Base-by-base conservation (phyloP, 2,113 vertebrate genomes). In the Halcyon malimbica region DNA sequence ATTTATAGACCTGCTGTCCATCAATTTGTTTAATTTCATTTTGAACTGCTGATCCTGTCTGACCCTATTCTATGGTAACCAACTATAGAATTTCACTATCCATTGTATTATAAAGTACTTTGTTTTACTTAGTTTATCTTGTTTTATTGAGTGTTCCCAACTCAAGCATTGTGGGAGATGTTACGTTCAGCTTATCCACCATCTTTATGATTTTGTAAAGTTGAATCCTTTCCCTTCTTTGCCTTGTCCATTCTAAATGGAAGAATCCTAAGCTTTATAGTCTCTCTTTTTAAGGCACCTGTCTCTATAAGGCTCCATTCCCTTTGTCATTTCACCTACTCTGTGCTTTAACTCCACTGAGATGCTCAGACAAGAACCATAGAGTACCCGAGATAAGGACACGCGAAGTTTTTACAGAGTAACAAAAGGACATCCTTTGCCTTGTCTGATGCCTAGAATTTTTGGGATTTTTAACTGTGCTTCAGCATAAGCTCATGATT, bases 21-120 rank as follows among this genome's bases (percentile, higher is more conserved):
- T 89, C 89, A 94, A 63, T 73, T 83, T 86, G 60, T 86, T 95
- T 92, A 86, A 95, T 93, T 94, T 94, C 7, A 70, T 5, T 80
- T 70, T 86, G 86, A 92, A 92, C 71, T 94, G 82, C 81, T 83
- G 68, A 37, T 86, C 63, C 59, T 93, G 37, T 90, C 86, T 92
- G 28, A 12, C 37, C 79, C 25, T 70, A 19, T 56, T 77, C n/a
- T 42, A 8, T 53, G 44, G 54, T 54, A 83, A 60, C 26, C 51
- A 76, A 60, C 13, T 75, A 7, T 31, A 79, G 41, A 86, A 69
- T 77, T 94, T 89, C 64, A 35, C 54, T 50, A 28, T 9, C 2
- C 2, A 29, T 37, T 80, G 5, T 50, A 54, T 48, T 26, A 83
- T 73, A 79, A 80, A 11, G 4, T n/a, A 37, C 18, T 46, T 68